Evolutionary conservation across 2,113 vertebrate species (phyloP), one percentile per base, ranked within the genome.

Genomic region (Piprites chloris): DNA sequence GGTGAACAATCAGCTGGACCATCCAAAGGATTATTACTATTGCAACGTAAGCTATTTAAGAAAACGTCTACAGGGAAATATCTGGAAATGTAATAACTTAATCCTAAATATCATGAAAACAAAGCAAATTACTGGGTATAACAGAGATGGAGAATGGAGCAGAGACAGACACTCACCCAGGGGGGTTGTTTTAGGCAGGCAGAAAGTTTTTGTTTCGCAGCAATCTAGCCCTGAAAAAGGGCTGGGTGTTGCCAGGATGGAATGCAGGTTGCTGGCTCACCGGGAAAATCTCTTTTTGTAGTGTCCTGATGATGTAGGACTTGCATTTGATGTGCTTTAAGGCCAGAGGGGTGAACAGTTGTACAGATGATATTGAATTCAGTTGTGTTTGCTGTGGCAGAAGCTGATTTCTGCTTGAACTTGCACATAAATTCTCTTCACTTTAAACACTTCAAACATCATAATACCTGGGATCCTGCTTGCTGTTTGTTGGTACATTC

Each of bases 21-120:
- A 67, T 95, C 89, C 89, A 41, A 81, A 86, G 93, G 58, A 82
- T 96, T 93, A 91, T 96, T 92, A 69, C 89, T 47, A 56, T 72
- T 87, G 87, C 82, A 85, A 44, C 0, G 0, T 81, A 67, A 96
- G 92, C 93, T 89, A 53, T 94, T 94, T 96, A 96, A 91, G 92
- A 86, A 94, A 96, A 76, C n/a, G 32, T 84, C 92, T 88, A 1
- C 19, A 49, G 94, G 86, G 89, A 93, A 89, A 94, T 93, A 89
- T 19, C 72, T 95, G 80, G 61, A 85, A 93, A 82, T 78, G 46
- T 59, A 94, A 83, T 89, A 94, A 96, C 50, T 96, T 95, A 90
- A 95, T 97, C 87, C 46, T 69, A 80, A 93, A 93, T 61, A 94
- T 26, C 22, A 62, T 32, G 42, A 92, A 94, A 90, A 89, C 65